phyloP scores from a whole-genome alignment of 2,888 invertebrate species.

The Operophtera brumata region DNA sequence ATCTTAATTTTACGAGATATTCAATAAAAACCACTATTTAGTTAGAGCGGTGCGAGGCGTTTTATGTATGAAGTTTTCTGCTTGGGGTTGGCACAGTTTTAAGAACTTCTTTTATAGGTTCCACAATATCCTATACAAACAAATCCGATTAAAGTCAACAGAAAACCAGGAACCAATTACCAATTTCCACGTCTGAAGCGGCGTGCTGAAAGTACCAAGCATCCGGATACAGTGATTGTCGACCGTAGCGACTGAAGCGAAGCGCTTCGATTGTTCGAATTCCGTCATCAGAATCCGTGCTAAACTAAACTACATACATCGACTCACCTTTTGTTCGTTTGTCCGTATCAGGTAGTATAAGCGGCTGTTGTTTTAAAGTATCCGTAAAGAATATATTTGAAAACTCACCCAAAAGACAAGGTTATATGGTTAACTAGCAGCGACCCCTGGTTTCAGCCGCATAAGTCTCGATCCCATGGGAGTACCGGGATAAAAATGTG shows the following conservation, averaged over 20 bases:
- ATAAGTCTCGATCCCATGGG: no score
- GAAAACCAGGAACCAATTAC: constrained; percentile 21
- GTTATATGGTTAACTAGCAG: no score
- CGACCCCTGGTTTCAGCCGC: no score
- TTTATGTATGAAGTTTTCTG: no score
- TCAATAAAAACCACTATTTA: no score
- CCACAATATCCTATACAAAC: constrained; percentile 8
- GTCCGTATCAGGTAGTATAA: constrained; percentile 30
- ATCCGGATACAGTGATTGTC: constrained; percentile 22
- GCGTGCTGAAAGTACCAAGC: constrained; percentile 10
- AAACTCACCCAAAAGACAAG: no score
- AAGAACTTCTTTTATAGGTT: not conserved
- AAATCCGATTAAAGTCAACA: constrained; percentile 9
- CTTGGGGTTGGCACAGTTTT: no score
- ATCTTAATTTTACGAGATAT: no score
- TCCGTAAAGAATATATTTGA: not conserved
- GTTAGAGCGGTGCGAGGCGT: no score
- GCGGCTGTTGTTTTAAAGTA: not conserved
- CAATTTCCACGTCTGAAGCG: constrained; percentile 20
- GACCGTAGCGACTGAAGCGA: constrained; percentile 14
- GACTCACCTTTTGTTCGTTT: constrained; percentile 35
- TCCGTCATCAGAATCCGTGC: constrained; percentile 27
- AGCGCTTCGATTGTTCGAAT: constrained; percentile 29
- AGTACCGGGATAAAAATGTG: no score
- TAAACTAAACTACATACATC: constrained; percentile 30